These are phyloP conservation scores for Piprites chloris DNA, from an alignment of 2,113 vertebrate genomes.

Conservation along the genomic window DNA sequence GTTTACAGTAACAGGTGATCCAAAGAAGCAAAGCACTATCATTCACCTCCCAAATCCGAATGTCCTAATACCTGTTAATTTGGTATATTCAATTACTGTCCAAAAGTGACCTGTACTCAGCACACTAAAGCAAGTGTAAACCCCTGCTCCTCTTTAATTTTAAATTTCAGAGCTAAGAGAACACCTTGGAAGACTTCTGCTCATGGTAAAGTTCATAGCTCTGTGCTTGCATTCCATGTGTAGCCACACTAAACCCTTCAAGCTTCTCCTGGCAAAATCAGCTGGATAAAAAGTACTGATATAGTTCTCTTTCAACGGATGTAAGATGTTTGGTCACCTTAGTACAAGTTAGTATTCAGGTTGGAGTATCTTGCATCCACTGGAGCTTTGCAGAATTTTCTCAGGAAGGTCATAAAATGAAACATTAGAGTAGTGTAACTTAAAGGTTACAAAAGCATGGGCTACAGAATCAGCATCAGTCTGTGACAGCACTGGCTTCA, in stretches of 20 bases:
- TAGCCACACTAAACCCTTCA: not conserved
- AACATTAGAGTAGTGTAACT: constrained; percentile 50
- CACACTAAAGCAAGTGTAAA: not conserved
- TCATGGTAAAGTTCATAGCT: not conserved
- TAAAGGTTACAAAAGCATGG: constrained; percentile 65
- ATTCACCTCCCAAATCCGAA: not conserved
- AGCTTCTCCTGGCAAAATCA: not conserved
- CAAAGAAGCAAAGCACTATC: not conserved
- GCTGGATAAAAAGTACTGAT: not conserved
- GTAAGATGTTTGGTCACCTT: constrained; percentile 11
- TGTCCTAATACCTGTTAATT: not conserved
- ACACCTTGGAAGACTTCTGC: not conserved
- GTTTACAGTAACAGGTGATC: not conserved
- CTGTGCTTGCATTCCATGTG: not conserved
- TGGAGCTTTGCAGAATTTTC: constrained; percentile 62
- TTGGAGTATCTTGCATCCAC: constrained; percentile 34
- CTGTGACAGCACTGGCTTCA: constrained; percentile 52
- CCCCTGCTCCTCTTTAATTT: not conserved
- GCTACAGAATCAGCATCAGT: constrained; percentile 36
- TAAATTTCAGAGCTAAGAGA: not conserved
- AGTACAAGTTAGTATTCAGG: constrained; percentile 47
- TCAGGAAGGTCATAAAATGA: constrained; percentile 69
- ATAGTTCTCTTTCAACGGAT: not conserved
- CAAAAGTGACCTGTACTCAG: not conserved
- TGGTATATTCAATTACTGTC: not conserved